phyloP scores from a whole-genome alignment of 2,888 invertebrate genomes.

The Notodonta dromedarius region DNA sequence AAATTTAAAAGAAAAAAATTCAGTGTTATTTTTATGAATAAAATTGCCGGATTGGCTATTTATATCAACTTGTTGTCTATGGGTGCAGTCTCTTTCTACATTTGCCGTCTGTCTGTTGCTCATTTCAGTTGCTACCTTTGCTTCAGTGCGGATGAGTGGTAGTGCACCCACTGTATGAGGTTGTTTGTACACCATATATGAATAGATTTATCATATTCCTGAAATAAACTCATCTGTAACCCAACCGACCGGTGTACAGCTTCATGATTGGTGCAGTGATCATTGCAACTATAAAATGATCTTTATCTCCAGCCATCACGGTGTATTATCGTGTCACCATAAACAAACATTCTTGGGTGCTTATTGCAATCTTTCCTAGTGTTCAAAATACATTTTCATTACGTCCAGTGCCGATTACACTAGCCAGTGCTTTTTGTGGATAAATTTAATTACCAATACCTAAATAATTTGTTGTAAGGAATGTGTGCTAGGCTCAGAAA shows the following conservation, averaged over 20 bases:
- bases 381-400: slow-evolving; percentile 15
- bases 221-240: no score
- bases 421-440: slow-evolving; percentile 32
- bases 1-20: no score
- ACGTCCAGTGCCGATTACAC: slow-evolving; percentile 32
- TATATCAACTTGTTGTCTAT: slow-evolving; percentile 2
- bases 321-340: slow-evolving; percentile 52
- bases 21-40: no score
- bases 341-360: slow-evolving; percentile 33
- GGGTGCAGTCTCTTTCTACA: slow-evolving; percentile 12
- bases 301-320: slow-evolving; percentile 44
- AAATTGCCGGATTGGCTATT: not conserved
- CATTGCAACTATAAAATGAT: slow-evolving; percentile 30
- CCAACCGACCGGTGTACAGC: slow-evolving; percentile 21
- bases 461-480: no score
- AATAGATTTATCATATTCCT: no score
- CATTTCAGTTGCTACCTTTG: slow-evolving; percentile 25
- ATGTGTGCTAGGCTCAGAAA: no score
- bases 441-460: not conserved
- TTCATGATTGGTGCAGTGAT: slow-evolving; percentile 39
- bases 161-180: slow-evolving; percentile 37
- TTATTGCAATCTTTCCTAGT: slow-evolving; percentile 21
- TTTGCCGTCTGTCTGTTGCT: slow-evolving; percentile 25
- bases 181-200: not conserved
- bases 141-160: slow-evolving; percentile 53